These are phyloP conservation scores for Phoxinus dragarum DNA, from an alignment of 2,797 vertebrate genomes.

Conservation along the genomic window DNA sequence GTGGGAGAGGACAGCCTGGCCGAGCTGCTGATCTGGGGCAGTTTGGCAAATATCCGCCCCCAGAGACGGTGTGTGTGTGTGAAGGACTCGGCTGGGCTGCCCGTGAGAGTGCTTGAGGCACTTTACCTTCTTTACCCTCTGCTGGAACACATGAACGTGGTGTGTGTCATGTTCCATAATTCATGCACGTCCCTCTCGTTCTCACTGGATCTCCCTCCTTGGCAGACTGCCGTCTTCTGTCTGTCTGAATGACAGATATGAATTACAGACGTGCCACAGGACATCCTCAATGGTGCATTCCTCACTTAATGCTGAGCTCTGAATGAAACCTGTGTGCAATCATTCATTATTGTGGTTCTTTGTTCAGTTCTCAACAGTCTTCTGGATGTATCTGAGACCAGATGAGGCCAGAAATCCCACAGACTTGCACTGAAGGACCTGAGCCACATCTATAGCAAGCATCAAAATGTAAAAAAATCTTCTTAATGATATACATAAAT, in stretches of 20 bases:
- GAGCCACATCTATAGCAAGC: background rate
- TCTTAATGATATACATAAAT: background rate
- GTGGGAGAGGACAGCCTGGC: constrained; percentile 26
- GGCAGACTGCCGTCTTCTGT: constrained; percentile 41
- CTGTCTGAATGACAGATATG: constrained; percentile 34
- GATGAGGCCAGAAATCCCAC: background rate
- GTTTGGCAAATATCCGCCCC: constrained; percentile 54
- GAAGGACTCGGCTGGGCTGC: constrained; percentile 39
- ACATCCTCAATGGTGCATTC: constrained; percentile 15
- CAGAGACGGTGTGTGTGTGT: constrained; percentile 66
- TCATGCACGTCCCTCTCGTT: constrained; percentile 48
- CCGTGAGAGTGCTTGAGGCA: constrained; percentile 52
- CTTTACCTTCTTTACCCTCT: constrained; percentile 61
- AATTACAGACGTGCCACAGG: constrained; percentile 26
- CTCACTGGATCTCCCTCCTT: constrained; percentile 22
- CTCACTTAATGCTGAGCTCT: constrained; percentile 1
- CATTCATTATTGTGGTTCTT: constrained; percentile 9
- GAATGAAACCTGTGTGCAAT: constrained; percentile 29
- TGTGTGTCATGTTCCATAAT: constrained; percentile 63
- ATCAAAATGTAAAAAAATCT: background rate
- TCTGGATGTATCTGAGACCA: background rate
- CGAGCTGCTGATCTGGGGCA: constrained; percentile 53
- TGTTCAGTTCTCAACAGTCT: constrained; percentile 26
- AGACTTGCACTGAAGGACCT: background rate
- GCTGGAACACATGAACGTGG: constrained; percentile 58